Evolutionary conservation across 1,140 invertebrate species (phyloP), one percentile per base, ranked within the genome.

Genomic region (Papilio aristodemus): DNA sequence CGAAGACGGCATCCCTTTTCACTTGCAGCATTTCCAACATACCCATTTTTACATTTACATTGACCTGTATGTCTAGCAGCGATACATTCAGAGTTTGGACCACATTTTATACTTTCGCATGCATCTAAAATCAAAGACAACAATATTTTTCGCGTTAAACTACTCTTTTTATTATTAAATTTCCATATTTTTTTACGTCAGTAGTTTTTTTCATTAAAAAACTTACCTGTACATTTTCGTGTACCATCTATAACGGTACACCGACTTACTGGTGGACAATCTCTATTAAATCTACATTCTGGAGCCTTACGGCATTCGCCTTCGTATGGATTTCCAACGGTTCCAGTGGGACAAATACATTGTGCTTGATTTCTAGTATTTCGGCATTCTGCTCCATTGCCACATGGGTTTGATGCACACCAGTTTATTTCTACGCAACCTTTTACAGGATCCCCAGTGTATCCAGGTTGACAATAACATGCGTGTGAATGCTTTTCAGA

Each of bases 381-480:
- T 72, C 95, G 94, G 86, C 98, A 99, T 64, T 94, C 90, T 0
- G 97, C 96, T 46, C 95, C 95, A 38, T 95, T 93, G n/a, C 95
- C 96, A 87, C 97, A 98, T 8, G 96, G 96, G 67, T 93, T 93
- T 72, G 94, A 93, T 11, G 93, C 92, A 83, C 97, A 98, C 78
- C 95, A 96, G 86, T 98, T 95, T 50, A 97, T 95, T 27, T 95
- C 87, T 46, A 92, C 85, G 80, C 97, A 98, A 13, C 94, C 94
- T 37, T 81, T 90, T 10, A 93, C 82, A 1, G 96, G 93, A 90
- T 97, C 94, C 10, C 96, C 96, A 9, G 96, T 96, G 79, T 95
- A 97, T 0, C 97, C 97, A 13, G 96, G 96, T 84, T 96, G 96
- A 85, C 97, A 98, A 75, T 95, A 94, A 78, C 97, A 98, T 58